Evolutionary conservation across 2,113 vertebrate species (phyloP), one percentile per base, ranked within the genome.

Genomic region (Physeter macrocephalus): DNA sequence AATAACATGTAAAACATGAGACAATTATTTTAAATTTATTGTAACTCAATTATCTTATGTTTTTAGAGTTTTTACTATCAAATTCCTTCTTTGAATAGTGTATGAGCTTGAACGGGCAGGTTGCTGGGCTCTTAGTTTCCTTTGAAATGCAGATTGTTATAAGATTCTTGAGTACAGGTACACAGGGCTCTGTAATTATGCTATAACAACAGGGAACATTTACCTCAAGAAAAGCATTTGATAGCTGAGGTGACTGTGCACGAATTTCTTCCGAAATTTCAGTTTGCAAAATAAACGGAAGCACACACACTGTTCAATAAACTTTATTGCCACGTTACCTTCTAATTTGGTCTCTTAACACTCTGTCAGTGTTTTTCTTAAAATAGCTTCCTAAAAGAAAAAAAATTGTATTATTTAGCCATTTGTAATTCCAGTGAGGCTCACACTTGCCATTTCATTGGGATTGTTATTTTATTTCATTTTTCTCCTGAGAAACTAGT

Each of bases 321-420:
- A 96, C 52, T 62, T 90, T 67, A 41, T 71, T 88, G 88, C 49
- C 31, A 90, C 34, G 25, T 18, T 72, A 41, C 13, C 29, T 72
- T 52, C 21, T 81, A 59, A 41, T 94, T 95, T 88, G 13, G 6
- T 90, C 52, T 96, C 23, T 20, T 93, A 34, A 81, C 61, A 91
- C 52, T 91, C 74, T 95, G 43, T 86, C 80, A 69, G 8, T 95
- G 36, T 59, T 94, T 92, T 86, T 49, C 34, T 90, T 95, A 52
- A 64, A 90, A 92, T 61, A 81, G 31, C 21, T 93, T 93, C 66
- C 12, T 18, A 85, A 82, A 72, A 43, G 52, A 72, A 57, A n/a
- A 27, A 72, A 93, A 88, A 71, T 36, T 39, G 1, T 59, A n/a
- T 84, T 18, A 64, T 18, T 83, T 64, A 85, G n/a, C 31, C 59